Evolutionary conservation across 2,797 vertebrate genomes (phyloP), one percentile per base, ranked within the genome.

Genomic region (Argyrosomus regius): DNA sequence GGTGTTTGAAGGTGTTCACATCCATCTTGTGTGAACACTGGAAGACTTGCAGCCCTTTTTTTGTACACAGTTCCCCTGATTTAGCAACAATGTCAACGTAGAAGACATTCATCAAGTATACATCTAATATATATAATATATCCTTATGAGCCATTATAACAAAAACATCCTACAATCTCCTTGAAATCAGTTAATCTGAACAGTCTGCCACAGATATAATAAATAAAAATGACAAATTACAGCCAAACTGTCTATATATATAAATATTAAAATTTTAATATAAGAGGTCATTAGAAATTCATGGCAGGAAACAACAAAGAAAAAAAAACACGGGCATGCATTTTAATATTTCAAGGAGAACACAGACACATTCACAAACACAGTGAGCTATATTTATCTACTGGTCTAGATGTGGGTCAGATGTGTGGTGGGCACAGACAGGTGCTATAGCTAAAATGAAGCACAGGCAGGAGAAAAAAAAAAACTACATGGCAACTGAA

Each of bases 371-470:
- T 86, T 85, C 62, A 92, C 85, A 67, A 91, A 87, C 85, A 91
- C 86, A 85, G 82, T 77, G 84, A 91, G 87, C 90, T 92, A 91
- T 86, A 84, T 84, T 82, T 84, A 88, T 90, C 91, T 91, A 89
- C 87, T 82, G 76, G 83, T 83, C 78, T 85, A 88, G 77, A 93
- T 92, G 90, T 91, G 86, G 88, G 89, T 92, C 90, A 92, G 91
- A 92, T 89, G 93, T 88, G 83, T 92, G 88, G 87, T 92, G 88
- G 89, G 87, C 90, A 93, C 86, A 91, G 92, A 92, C 91, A 93
- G 91, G 90, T 92, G 91, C 88, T 83, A 89, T 69, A 35, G 87
- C 89, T 88, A 87, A 83, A 82, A 81, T 52, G 71, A 63, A 77
- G 75, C 66, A 89, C 62, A 89, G 26, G 67, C 94, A 95, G 88